phyloP scores from a whole-genome alignment of 2,797 vertebrate genomes.

The Crenuchus spilurus region DNA sequence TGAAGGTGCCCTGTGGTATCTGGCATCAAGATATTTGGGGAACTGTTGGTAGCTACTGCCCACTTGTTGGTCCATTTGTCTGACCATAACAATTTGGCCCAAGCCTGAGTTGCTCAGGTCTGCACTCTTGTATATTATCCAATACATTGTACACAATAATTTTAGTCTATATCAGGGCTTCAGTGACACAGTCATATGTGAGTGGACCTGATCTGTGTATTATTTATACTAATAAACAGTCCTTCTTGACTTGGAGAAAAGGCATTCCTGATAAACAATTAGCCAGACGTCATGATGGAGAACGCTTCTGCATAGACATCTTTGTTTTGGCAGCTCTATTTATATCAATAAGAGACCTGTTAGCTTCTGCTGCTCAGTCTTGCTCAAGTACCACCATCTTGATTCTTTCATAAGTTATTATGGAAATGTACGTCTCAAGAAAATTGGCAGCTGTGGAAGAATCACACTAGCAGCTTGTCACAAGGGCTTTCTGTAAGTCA shows the following conservation, averaged over 20 bases:
- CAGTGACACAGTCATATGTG: too few relatives aligned
- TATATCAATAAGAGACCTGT: constrained; percentile 49
- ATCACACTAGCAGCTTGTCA: constrained; percentile 42
- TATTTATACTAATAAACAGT: too few relatives aligned
- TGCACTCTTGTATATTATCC: too few relatives aligned
- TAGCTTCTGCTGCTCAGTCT: constrained; percentile 43
- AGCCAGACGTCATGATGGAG: constrained; percentile 12
- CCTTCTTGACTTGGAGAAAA: neutral
- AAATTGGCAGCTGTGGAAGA: constrained; percentile 31
- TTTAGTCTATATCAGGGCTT: too few relatives aligned
- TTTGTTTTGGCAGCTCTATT: constrained; percentile 47
- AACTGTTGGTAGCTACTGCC: too few relatives aligned
- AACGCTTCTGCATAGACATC: neutral
- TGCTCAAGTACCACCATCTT: constrained; percentile 18
- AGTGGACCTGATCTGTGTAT: too few relatives aligned
- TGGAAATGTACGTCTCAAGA: constrained; percentile 51
- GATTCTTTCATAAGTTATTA: constrained; percentile 50
- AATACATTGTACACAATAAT: too few relatives aligned
- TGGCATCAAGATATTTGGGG: too few relatives aligned
- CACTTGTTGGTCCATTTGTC: too few relatives aligned
- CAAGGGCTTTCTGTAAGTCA: constrained; percentile 33
- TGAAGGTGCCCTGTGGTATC: too few relatives aligned
- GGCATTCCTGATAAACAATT: constrained; percentile 27
- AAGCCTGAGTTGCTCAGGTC: too few relatives aligned
- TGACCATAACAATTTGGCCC: too few relatives aligned